These are phyloP conservation scores for Turritopsis rubra DNA, from an alignment of 30 jellyfish, hydroid and myxozoan species.

Conservation along the genomic window DNA sequence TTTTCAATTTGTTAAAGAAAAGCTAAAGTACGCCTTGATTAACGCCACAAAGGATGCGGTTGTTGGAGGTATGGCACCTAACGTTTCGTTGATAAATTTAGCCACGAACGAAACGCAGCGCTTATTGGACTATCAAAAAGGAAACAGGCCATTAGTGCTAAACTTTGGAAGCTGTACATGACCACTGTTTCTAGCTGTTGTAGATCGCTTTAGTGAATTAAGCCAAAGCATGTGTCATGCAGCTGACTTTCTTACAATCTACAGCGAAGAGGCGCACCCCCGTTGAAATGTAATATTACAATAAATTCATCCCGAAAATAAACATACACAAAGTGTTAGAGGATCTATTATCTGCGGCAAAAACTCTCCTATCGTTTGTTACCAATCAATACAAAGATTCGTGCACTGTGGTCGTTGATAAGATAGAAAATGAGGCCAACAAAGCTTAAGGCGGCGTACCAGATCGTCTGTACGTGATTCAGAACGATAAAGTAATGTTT, in stretches of 20 bases:
- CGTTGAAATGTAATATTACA: too few species aligned
- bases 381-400: background rate
- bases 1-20: background rate
- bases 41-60: background rate
- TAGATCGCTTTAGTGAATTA: too few species aligned
- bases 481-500: slow-evolving; percentile 45
- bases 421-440: slow-evolving; percentile 37
- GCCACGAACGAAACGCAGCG: too few species aligned
- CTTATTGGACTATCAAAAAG: too few species aligned
- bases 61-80: background rate
- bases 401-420: slow-evolving; percentile 19
- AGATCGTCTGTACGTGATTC: slow-evolving; percentile 57
- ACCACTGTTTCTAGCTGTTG: too few species aligned
- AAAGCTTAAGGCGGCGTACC: slow-evolving; percentile 57
- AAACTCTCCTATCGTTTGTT: background rate
- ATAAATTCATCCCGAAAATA: background rate
- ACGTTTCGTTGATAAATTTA: background rate
- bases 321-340: background rate
- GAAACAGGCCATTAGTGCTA: too few species aligned
- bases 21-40: background rate
- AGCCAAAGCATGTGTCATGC: too few species aligned
- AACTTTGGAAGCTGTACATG: too few species aligned
- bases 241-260: too few species aligned
- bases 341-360: too few species aligned
- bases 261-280: too few species aligned